These are phyloP conservation scores for Pogonus chalceus DNA, from an alignment of 1,140 invertebrate species.

Conservation along the genomic window DNA sequence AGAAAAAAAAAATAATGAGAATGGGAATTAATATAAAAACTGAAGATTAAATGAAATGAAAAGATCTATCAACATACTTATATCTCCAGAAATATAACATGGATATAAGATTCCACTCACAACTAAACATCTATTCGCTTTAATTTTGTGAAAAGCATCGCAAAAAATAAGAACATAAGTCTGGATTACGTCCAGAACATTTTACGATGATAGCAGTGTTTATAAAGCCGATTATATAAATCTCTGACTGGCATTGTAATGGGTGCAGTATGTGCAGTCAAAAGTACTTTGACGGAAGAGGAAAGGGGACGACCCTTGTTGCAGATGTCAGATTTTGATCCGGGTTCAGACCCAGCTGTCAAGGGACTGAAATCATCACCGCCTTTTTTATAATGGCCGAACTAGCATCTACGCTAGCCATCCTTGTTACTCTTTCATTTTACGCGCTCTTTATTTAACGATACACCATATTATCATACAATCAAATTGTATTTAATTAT, in stretches of 20 bases:
- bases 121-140: no score
- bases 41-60: no score
- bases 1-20: no score
- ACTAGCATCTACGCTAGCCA: not conserved
- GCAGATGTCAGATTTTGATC: conserved; percentile 7
- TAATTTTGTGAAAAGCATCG: no score
- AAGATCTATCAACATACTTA: no score
- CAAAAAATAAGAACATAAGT: not conserved
- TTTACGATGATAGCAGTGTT: not conserved
- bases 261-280: not conserved
- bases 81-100: no score
- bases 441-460: not conserved
- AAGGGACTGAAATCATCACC: conserved; percentile 3
- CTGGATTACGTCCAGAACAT: not conserved
- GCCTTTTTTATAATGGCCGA: conserved; percentile 4
- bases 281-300: not conserved
- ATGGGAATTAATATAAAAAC: no score
- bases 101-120: no score
- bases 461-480: not conserved
- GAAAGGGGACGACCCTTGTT: not conserved
- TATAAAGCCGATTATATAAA: conserved; percentile 3
- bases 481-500: not conserved
- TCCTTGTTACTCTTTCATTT: not conserved
- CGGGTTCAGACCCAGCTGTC: conserved; percentile 1
- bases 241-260: not conserved